phyloP scores from a whole-genome alignment of 2,888 invertebrate genomes.

The Dolichomitus sp. region DNA sequence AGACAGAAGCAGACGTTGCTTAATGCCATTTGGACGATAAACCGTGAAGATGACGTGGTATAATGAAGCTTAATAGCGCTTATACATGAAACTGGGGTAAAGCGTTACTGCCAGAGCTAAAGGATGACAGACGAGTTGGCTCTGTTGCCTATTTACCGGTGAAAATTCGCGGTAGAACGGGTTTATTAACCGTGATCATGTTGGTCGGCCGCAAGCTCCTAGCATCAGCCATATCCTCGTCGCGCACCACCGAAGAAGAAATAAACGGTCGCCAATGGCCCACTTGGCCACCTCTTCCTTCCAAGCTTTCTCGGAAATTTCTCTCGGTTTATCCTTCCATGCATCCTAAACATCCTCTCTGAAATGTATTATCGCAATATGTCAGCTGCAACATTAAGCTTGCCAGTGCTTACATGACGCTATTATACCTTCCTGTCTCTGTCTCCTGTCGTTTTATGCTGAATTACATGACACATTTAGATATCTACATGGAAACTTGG shows the following conservation, averaged over 20 bases:
- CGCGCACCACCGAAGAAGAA: slow-evolving; percentile 31
- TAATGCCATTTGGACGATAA: slow-evolving; percentile 41
- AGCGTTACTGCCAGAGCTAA: slow-evolving; percentile 7
- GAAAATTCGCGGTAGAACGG: slow-evolving; percentile 66
- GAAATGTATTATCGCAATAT: slow-evolving; percentile 35
- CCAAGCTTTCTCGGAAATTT: slow-evolving; percentile 39
- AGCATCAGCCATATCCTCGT: slow-evolving; percentile 28
- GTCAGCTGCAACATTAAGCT: slow-evolving; percentile 30
- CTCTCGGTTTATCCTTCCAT: slow-evolving; percentile 37
- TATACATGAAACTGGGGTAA: slow-evolving; percentile 42
- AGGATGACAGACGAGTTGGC: slow-evolving; percentile 40
- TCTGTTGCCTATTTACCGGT: slow-evolving; percentile 61
- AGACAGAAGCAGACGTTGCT: slow-evolving; percentile 17
- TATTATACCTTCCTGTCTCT: slow-evolving; percentile 1
- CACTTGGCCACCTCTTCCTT: slow-evolving; percentile 3
- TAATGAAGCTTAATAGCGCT: slow-evolving; percentile 34
- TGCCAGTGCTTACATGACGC: slow-evolving; percentile 21
- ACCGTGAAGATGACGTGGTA: slow-evolving; percentile 25
- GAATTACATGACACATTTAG: neutral
- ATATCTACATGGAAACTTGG: too few relatives aligned
- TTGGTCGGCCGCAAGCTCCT: slow-evolving; percentile 17
- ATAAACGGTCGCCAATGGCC: slow-evolving; percentile 37
- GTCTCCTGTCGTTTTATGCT: neutral
- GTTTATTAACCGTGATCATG: slow-evolving; percentile 65
- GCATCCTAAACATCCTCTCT: slow-evolving; percentile 36